phyloP scores from a whole-genome alignment of 1,140 invertebrate species.

The Drosophila ohnishii region DNA sequence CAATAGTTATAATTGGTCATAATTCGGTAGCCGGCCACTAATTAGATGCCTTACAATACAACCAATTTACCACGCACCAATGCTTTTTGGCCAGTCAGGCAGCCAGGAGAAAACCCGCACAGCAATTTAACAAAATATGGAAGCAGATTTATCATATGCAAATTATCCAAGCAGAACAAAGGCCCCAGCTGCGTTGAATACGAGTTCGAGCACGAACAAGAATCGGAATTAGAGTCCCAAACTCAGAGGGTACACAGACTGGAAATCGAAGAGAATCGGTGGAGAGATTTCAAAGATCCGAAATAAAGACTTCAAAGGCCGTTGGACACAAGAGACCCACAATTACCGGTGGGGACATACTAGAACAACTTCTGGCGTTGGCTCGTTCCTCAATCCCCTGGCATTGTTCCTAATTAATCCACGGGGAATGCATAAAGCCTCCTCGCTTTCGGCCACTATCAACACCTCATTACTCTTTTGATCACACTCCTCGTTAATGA shows the following conservation, averaged over 20 bases:
- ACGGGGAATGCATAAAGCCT: conserved; percentile 56
- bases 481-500: conserved; percentile 81
- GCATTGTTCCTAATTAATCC: conserved; percentile 58
- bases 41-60: conserved; percentile 76
- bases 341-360: conserved; percentile 44
- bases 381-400: not conserved
- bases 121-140: conserved; percentile 72
- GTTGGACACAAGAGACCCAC: conserved; percentile 37
- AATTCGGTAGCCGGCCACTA: conserved; percentile 75
- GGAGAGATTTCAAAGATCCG: conserved; percentile 13
- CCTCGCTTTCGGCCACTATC: conserved; percentile 69
- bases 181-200: conserved; percentile 39
- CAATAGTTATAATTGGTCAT: conserved; percentile 71
- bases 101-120: conserved; percentile 41
- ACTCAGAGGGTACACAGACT: conserved; percentile 1
- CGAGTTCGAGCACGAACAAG: conserved; percentile 32
- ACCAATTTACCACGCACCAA: conserved; percentile 62
- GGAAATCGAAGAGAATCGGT: not conserved
- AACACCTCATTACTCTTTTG: conserved; percentile 83
- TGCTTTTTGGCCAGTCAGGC: conserved; percentile 43
- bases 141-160: conserved; percentile 79
- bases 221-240: conserved; percentile 35
- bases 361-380: conserved; percentile 38
- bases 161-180: conserved; percentile 53
- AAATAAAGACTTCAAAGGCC: conserved; percentile 31